Evolutionary conservation across 1,140 invertebrate genomes (phyloP), one percentile per base, ranked within the genome.

Genomic region (Drosophila seguyi): DNA sequence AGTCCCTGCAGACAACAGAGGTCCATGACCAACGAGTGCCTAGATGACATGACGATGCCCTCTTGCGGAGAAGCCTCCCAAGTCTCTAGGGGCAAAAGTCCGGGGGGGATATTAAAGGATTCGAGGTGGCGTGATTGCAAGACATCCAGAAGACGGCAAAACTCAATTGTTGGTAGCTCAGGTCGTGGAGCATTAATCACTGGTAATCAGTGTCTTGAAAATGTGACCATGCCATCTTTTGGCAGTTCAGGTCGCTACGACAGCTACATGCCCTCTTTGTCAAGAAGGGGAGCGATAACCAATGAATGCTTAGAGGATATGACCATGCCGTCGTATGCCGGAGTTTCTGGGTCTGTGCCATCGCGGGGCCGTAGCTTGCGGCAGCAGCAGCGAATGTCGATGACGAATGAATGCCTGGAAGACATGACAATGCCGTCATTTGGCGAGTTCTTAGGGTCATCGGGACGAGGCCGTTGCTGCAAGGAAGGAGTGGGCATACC

Each of bases 401-500:
- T 66, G 31, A 38, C 25, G 6, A 44, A 67, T 62, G 61, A 73
- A 18, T 47, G 50, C 47, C 20, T 62, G 11, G 45, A 60, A n/a
- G 34, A 74, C 29, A 50, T 68, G 27, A 74, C 69, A 4, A 68
- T 68, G 78, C 78, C 76, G 6, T 75, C 77, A 2, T 63, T 55
- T 44, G 62, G 31, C 10, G 45, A 29, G 7, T 3, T 25, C 8
- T 6, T 14, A 3, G 38, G 50, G 31, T 47, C 69, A 50, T 42
- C 48, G 13, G 20, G 22, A 10, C 36, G 11, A 31, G 55, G 38
- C 3, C 59, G 34, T 16, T 36, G 36, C 27, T 42, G 74, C 20
- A 10, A 59, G 14, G 60, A 79, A 13, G 45, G 66, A 25, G 57
- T 60, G 13, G 63, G 41, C 31, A 34, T 52, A 18, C 50, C 75